phyloP scores from a whole-genome alignment of 2,113 vertebrate species.

The Puntigrus tetrazona region DNA sequence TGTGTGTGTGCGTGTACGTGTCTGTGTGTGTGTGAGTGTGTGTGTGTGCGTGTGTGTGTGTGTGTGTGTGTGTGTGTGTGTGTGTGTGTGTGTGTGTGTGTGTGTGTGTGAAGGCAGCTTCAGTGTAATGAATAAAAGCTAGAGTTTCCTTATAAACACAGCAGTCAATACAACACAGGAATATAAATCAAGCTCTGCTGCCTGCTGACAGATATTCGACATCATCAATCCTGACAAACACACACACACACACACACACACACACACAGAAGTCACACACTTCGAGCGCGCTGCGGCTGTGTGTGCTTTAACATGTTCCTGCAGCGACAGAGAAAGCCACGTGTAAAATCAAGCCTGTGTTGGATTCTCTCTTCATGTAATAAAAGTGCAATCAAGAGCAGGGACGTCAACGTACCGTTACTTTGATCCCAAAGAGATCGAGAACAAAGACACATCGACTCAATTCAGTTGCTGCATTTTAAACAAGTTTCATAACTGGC shows the following conservation, averaged over 20 bases:
- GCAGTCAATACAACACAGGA: constrained; percentile 24
- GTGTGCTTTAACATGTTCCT: neutral
- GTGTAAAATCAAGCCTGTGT: neutral
- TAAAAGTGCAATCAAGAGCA: neutral
- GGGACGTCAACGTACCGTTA: neutral
- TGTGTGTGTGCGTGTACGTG: neutral
- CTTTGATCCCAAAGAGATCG: neutral
- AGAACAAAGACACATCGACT: neutral
- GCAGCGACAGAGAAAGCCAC: neutral
- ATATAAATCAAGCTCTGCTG: constrained; percentile 32
- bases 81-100: neutral
- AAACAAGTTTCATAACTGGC: neutral
- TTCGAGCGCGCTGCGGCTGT: neutral
- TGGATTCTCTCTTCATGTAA: neutral
- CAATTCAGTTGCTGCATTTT: neutral
- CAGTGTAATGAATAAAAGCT: constrained; percentile 13
- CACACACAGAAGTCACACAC: neutral
- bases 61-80: neutral
- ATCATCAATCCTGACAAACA: constrained; percentile 20
- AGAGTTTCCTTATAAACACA: constrained; percentile 37
- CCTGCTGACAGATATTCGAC: constrained; percentile 28
- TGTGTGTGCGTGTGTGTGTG: neutral
- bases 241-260: neutral
- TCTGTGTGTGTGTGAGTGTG: neutral
- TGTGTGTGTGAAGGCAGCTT: neutral